Conservation (phyloP, 2,113 vertebrate genomes). For the Dolichotis patagonum region DNA sequence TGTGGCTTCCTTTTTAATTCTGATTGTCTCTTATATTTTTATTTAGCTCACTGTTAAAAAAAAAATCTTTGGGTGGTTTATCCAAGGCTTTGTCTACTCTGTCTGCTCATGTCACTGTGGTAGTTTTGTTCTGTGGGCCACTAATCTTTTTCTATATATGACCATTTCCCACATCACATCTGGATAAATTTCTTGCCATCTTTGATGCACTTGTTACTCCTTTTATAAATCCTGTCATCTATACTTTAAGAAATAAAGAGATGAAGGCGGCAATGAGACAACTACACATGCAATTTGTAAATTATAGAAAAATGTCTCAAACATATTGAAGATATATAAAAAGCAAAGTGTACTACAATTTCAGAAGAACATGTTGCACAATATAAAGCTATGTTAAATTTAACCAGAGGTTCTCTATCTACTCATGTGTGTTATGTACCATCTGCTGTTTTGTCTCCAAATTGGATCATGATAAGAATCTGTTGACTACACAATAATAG, state of each 20-base stretch:
- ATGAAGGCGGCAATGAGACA: slow-evolving; percentile 63
- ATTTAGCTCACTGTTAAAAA: slow-evolving; percentile 64
- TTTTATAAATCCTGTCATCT: slow-evolving; percentile 69
- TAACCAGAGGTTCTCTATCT: too few species aligned
- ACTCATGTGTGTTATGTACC: background rate
- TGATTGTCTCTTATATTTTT: slow-evolving; percentile 64
- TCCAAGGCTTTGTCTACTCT: slow-evolving; percentile 64
- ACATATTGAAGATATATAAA: background rate
- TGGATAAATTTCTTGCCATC: slow-evolving; percentile 68
- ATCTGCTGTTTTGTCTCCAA: background rate
- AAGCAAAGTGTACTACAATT: too few species aligned
- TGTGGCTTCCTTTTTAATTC: slow-evolving; percentile 51
- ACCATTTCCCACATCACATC: slow-evolving; percentile 57
- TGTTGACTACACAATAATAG: background rate
- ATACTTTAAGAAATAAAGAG: slow-evolving; percentile 69
- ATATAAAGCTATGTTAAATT: too few species aligned
- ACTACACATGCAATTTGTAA: slow-evolving; percentile 28
- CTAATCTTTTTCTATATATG: slow-evolving; percentile 64
- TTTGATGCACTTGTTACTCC: slow-evolving; percentile 66
- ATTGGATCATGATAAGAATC: background rate
- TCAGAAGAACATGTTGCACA: too few species aligned
- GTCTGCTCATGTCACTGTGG: slow-evolving; percentile 67
- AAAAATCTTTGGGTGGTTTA: slow-evolving; percentile 24
- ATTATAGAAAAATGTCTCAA: slow-evolving; percentile 53
- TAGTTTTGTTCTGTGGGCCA: slow-evolving; percentile 66